Base-by-base conservation (phyloP, 1,140 invertebrate species). In the Adelges cooleyi region DNA sequence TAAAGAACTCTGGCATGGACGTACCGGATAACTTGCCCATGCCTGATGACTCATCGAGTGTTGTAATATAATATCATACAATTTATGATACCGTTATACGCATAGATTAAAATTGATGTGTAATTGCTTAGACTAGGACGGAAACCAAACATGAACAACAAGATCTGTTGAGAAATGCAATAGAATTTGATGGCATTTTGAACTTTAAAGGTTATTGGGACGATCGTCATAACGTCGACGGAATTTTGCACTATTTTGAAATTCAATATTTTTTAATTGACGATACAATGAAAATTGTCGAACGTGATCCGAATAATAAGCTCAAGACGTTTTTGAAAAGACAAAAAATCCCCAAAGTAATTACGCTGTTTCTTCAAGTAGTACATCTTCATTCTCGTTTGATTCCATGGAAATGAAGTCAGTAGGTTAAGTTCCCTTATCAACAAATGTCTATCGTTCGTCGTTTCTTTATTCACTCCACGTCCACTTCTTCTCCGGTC, bases 191-290 rank as follows among this genome's bases (percentile, higher is more conserved):
- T 0, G 46, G 46, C 11, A 51, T 92, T 42, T 76, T 90, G 25
- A 81, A 89, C 69, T 95, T 96, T 73, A 86, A 83, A 69, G 90
- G 85, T 23, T 90, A 90, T 69, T 95, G 92, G 92, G 90, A 95
- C 72, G 91, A 95, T 72, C 79, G 84, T 9, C 79, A 83, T 3
- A 82, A 79, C 29, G 80, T 85, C 70, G 82, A 84, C 73, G 85
- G 91, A 33, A 78, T 82, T 33, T 71, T 90, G n/a, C 83, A 90
- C 69, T 76, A 86, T 69, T 74, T 90, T 3, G 83, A 88, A 70
- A 76, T 92, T 5, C 80, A 83, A 73, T 95, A 90, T 74, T 95
- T 88, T 74, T 76, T 95, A 13, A 82, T 86, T 0, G 90, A 96
- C 73, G 87, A 92, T 71, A 94, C 90, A 0, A 84, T 95, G 17